Base-by-base conservation (phyloP, 1,140 invertebrate species). In the Condylostylus longicornis region DNA sequence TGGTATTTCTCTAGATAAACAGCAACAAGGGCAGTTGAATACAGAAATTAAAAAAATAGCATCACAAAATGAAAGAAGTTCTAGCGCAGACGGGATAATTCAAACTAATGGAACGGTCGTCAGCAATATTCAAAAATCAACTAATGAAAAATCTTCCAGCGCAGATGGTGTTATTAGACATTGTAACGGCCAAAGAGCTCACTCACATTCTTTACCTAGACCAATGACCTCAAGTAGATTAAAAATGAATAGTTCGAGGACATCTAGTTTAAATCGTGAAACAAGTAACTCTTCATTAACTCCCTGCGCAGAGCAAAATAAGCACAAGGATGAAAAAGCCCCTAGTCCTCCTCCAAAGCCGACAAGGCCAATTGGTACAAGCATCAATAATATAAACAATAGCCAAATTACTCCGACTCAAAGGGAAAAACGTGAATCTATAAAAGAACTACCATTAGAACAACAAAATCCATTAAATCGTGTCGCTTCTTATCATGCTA, bases 261-360 rank as follows among this genome's bases (percentile, higher is more conserved):
- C 18, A 18, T 64, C 63, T 33, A 58, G 52, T 35, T 51, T 61
- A 42, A 45, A 46, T n/a, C 50, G 69, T 23, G 63, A 70, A 38
- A 71, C 68, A 3, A 76, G 72, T 49, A 71, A 71, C 43, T 64
- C 69, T 6, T 60, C 67, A 5, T 47, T 74, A 9, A 68, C 64
- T 33, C 67, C 68, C 10, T 61, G 61, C 28, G 45, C 55, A 5
- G 64, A 65, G 42, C 49, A 58, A 19, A 46, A 53, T 44, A 41
- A 51, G 20, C 42, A 46, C 41, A 37, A 42, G 29, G 18, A 36
- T 42, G 49, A 56, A 23, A 46, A 54, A 20, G 53, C 22, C 9
- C 56, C 61, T 0, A 63, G 63, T 47, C 75, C 79, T 7, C 80
- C 79, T 8, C 79, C 79, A 0, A 83, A 82, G 62, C 79, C 77